These are phyloP conservation scores for Cordilura impudica DNA, from an alignment of 2,888 invertebrate genomes.

Conservation along the genomic window DNA sequence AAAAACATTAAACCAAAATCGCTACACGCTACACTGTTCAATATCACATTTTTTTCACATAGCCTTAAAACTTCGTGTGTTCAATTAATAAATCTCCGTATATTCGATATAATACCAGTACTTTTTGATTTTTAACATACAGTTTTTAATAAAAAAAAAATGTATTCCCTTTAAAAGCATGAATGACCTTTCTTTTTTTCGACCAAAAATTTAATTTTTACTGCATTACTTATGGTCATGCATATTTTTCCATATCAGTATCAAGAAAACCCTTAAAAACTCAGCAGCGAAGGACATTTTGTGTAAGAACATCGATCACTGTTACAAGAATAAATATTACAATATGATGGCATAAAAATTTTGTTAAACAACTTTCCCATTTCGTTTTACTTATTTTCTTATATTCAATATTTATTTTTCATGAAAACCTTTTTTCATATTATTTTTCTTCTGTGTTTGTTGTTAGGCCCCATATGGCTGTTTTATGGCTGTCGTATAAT, in stretches of 20 bases:
- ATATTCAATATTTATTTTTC: not conserved
- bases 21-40: constrained; percentile 18
- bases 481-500: constrained; percentile 34
- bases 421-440: not conserved
- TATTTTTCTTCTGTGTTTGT: not conserved
- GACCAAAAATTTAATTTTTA: constrained; percentile 24
- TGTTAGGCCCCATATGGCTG: constrained; percentile 34
- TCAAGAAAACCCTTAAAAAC: constrained; percentile 18
- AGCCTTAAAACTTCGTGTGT: constrained; percentile 7
- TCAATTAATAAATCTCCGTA: constrained; percentile 33
- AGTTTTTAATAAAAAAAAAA: not conserved
- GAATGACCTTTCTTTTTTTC: constrained; percentile 37
- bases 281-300: constrained; percentile 27
- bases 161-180: constrained; percentile 40
- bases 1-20: not conserved
- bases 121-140: constrained; percentile 2
- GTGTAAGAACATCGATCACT: constrained; percentile 25
- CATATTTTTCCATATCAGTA: no score
- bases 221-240: not conserved
- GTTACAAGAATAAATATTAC: constrained; percentile 18
- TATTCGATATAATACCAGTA: constrained; percentile 10
- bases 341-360: not conserved
- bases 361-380: constrained; percentile 3
- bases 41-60: no score
- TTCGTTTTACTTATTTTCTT: not conserved